Evolutionary conservation across 2,888 invertebrate species (phyloP), one percentile per base, ranked within the genome.

Genomic region (Drosophila koepferae): DNA sequence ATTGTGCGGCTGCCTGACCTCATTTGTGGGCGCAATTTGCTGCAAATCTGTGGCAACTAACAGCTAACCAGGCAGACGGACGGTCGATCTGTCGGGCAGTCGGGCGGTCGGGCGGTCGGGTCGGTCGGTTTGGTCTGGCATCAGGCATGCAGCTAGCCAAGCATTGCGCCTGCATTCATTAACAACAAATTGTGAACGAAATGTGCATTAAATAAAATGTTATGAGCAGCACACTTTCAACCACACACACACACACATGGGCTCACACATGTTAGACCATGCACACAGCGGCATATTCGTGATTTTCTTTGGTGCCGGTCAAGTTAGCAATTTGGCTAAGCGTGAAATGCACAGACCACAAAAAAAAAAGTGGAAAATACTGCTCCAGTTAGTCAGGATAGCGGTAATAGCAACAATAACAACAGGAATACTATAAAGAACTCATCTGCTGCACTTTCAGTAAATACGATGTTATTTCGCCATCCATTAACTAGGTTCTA

Each of bases 291-390:
- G 55, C 59, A 54, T 73, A 74, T 72, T 72, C 64, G 62, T 70
- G 77, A 69, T 74, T 69, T 60, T 56, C 72, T 66, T 80, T 82
- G 72, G 77, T 77, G 81, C 85, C 81, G 85, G 85, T 89, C 85
- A 86, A 86, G 89, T 89, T 86, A 74, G 87, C 87, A 89, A 86
- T 89, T 86, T 89, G 89, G 89, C 89, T 86, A 86, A 89, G 86
- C 86, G 86, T 86, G 86, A 86, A 86, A 84, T 84, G 80, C 55
- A 71, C 80, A 74, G 68, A 77, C 81, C 81, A 70, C 87, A 72
- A 64, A 58, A 73, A 65, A 65, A 59, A 40, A 61, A 6, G 40
- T 34, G n/a, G 10, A 28, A 69, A 71, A 69, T 77, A 63, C 67
- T 73, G 77, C 81, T 75, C 80, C 59, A 81, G 55, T 69, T 75